phyloP scores from a whole-genome alignment of 2,113 vertebrate genomes.

The Sinocyclocheilus anophthalmus region DNA sequence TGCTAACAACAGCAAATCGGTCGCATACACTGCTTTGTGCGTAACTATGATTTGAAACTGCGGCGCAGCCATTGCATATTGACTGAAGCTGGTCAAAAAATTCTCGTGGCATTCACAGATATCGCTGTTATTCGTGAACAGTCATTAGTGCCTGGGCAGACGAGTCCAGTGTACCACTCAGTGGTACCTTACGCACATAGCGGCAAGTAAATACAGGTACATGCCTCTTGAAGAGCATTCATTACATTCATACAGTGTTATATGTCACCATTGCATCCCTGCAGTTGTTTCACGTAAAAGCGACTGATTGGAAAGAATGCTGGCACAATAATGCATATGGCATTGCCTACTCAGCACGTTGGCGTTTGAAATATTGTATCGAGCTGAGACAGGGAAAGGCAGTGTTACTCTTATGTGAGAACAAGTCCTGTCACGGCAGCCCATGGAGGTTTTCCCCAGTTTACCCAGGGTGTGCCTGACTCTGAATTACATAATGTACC shows the following conservation, averaged over 20 bases:
- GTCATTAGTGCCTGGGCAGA: too few species aligned
- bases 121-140: too few species aligned
- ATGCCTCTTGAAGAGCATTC: slow-evolving; percentile 19
- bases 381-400: slow-evolving; percentile 28
- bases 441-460: slow-evolving; percentile 1
- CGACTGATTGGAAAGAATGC: slow-evolving; percentile 41
- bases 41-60: too few species aligned
- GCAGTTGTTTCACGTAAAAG: slow-evolving; percentile 17
- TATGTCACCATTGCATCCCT: neutral
- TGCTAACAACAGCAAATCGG: too few species aligned
- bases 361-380: slow-evolving; percentile 19
- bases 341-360: slow-evolving; percentile 43
- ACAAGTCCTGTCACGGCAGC: slow-evolving; percentile 11
- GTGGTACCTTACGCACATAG: too few species aligned
- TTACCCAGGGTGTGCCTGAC: slow-evolving; percentile 44
- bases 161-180: too few species aligned
- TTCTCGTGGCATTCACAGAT: too few species aligned
- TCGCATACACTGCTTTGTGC: too few species aligned
- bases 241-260: slow-evolving; percentile 8
- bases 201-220: too few species aligned
- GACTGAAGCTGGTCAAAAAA: too few species aligned
- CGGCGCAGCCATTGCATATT: too few species aligned
- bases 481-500: slow-evolving; percentile 30
- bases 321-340: neutral
- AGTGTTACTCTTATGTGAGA: slow-evolving; percentile 19